Percentiles rank a stretch among this genome's conserved stretches.
These are phyloP conservation scores for Leucophenga montana DNA, from an alignment of 2,888 invertebrate genomes.

Conservation along the genomic window DNA sequence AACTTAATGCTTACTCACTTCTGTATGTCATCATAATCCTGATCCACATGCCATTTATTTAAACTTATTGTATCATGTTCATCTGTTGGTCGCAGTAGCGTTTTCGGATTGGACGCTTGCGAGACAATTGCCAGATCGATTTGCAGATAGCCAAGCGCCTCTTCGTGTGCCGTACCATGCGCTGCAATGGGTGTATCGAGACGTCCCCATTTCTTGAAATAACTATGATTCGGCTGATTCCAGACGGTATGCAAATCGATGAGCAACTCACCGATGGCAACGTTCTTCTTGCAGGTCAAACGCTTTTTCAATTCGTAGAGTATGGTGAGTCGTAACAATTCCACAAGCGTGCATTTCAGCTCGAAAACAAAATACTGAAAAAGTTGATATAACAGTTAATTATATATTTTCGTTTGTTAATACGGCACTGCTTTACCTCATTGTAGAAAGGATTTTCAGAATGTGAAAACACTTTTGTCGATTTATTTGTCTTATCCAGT, in stretches of 20 bases:
- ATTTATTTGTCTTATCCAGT: conserved; percentile 77
- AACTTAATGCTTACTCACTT: conserved; percentile 57
- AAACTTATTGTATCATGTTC: conserved; percentile 38
- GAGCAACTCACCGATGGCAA: conserved; percentile 77
- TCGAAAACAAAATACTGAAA: conserved; percentile 82
- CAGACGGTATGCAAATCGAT: conserved; percentile 82
- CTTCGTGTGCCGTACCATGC: conserved; percentile 71
- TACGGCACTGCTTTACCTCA: conserved; percentile 75
- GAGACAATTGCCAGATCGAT: conserved; percentile 84
- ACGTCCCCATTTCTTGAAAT: conserved; percentile 90
- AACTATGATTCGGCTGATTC: conserved; percentile 85
- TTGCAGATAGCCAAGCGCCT: conserved; percentile 81
- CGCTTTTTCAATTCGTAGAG: conserved; percentile 77
- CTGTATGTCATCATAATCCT: conserved; percentile 82
- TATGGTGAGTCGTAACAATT: conserved; percentile 76
- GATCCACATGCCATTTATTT: conserved; percentile 53
- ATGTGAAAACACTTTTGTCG: conserved; percentile 76
- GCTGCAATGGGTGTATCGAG: conserved; percentile 79
- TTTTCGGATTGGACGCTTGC: conserved; percentile 60
- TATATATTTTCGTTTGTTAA: background rate
- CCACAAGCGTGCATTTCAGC: conserved; percentile 75
- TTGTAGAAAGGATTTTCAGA: conserved; percentile 80
- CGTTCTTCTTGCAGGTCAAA: conserved; percentile 73
- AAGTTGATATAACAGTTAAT: background rate
- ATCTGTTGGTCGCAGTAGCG: conserved; percentile 26